phyloP scores from a whole-genome alignment of 2,888 invertebrate species.

The Spisula subtruncata region DNA sequence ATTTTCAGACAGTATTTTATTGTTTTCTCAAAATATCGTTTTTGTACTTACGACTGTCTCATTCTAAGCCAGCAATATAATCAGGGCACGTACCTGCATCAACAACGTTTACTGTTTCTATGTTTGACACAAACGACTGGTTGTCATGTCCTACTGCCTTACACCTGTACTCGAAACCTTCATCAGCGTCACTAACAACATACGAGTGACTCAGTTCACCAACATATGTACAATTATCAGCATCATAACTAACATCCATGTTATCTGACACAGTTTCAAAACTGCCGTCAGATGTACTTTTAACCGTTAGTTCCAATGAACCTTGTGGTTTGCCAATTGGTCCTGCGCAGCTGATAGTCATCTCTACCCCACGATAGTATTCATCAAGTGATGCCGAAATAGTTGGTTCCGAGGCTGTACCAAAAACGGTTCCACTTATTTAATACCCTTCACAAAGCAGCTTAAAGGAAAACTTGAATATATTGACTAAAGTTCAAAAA shows the following conservation, averaged over 20 bases:
- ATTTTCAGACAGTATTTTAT: no score
- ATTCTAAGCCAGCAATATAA: no score
- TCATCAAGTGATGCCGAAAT: background rate
- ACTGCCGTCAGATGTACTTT: background rate
- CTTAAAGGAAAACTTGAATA: no score
- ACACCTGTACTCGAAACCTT: background rate
- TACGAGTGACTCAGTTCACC: background rate
- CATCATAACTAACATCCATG: background rate
- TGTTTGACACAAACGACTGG: background rate
- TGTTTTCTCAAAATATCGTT: no score
- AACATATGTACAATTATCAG: constrained; percentile 6
- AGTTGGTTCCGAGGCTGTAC: background rate
- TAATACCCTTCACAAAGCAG: no score
- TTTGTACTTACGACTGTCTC: no score
- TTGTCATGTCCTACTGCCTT: background rate
- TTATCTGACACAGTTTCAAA: background rate
- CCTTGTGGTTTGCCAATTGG: constrained; percentile 16
- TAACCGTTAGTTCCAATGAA: background rate
- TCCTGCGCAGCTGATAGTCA: background rate
- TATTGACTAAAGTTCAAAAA: no score
- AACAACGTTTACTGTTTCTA: background rate
- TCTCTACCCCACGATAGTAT: background rate
- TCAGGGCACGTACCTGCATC: background rate
- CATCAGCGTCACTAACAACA: background rate
- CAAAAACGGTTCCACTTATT: background rate